phyloP scores from a whole-genome alignment of 2,113 vertebrate genomes.

The Ceyx cyanopectus region DNA sequence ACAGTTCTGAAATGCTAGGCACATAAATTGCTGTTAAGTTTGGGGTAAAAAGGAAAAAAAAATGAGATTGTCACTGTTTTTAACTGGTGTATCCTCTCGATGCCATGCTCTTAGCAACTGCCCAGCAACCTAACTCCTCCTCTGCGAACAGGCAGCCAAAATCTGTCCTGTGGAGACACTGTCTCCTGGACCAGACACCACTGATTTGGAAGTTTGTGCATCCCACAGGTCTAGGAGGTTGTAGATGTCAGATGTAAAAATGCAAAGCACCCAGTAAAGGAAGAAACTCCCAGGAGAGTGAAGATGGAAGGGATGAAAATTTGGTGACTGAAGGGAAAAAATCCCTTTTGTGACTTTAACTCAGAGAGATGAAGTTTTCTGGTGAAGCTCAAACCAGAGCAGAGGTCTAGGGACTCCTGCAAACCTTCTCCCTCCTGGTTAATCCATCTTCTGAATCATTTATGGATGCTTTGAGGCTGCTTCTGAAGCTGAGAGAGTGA shows the following conservation, averaged over 20 bases:
- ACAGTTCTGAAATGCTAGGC: conserved; percentile 22
- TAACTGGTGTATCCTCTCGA: background rate
- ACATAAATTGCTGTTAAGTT: conserved; percentile 7
- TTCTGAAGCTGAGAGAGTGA: conserved; percentile 37
- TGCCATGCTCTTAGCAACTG: background rate
- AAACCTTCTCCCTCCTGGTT: background rate
- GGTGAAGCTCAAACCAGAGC: background rate
- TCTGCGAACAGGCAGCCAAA: background rate
- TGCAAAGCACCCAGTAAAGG: background rate
- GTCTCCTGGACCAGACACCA: background rate
- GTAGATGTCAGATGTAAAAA: background rate
- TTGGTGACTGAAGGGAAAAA: background rate
- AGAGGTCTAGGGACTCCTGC: background rate
- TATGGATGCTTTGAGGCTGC: conserved; percentile 23
- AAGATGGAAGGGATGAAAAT: background rate
- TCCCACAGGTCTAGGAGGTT: background rate
- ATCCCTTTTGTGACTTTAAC: background rate
- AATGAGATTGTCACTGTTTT: background rate
- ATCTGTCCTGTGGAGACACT: background rate
- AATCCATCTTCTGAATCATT: conserved; percentile 56
- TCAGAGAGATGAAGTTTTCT: background rate
- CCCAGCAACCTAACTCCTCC: background rate
- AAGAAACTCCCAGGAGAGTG: background rate
- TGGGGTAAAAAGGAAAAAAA: background rate
- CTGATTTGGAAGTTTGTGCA: background rate